A percentile compares a stretch with the other conserved stretches of the same genome.
These are phyloP conservation scores for Cotesia congregata DNA, from an alignment of 2,888 invertebrate species.

Conservation along the genomic window DNA sequence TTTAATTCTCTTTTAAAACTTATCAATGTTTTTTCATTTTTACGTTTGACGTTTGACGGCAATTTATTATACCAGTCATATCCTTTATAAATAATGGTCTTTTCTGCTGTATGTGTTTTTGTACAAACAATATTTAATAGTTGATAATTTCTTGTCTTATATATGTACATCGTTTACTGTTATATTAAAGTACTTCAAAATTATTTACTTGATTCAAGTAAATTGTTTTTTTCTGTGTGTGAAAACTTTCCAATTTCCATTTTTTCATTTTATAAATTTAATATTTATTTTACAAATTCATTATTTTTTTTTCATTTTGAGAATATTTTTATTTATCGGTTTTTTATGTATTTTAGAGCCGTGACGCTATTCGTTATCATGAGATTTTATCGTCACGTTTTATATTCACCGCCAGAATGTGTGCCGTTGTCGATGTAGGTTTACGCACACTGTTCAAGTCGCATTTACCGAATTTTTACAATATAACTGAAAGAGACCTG, in stretches of 20 bases:
- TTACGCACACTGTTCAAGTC: slow-evolving; percentile 2
- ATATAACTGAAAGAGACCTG: neutral
- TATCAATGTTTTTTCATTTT: no score
- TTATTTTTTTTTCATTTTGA: neutral
- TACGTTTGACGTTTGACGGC: no score
- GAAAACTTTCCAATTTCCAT: neutral
- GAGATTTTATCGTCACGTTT: slow-evolving; percentile 26
- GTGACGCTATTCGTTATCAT: slow-evolving; percentile 1
- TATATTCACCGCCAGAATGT: slow-evolving; percentile 29
- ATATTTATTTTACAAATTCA: neutral
- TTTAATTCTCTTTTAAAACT: no score
- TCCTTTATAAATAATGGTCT: no score
- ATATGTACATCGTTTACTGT: no score
- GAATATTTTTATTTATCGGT: neutral
- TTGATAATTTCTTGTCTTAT: no score
- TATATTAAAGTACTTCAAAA: no score
- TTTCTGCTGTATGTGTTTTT: no score
- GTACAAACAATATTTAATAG: no score
- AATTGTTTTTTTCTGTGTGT: neutral
- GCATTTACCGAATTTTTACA: neutral
- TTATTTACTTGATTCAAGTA: no score
- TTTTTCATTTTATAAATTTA: neutral
- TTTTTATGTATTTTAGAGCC: no score
- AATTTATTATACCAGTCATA: no score
- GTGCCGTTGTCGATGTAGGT: slow-evolving; percentile 2